Percentiles rank a stretch among this genome's conserved stretches.
Evolutionary conservation across 1,140 invertebrate species (phyloP).

Genomic region (Macrobrachium nipponense): DNA sequence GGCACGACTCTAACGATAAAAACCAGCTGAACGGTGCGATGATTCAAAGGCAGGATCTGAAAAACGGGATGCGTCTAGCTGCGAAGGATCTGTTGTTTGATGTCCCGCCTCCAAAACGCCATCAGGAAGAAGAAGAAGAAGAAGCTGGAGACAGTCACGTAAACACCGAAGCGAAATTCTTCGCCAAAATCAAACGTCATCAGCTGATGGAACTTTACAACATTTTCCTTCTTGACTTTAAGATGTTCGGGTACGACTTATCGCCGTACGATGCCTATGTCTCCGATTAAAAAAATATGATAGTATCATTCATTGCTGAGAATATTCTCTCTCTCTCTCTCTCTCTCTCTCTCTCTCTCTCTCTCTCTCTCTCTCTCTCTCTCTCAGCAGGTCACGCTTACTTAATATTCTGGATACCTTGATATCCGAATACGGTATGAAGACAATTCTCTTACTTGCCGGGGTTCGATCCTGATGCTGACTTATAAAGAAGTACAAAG

Average conservation of each 20-base stretch:
- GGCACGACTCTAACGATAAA: background rate
- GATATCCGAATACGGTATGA: too few relatives aligned
- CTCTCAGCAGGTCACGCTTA: background rate
- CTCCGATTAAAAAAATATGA: background rate
- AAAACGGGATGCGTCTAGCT: background rate
- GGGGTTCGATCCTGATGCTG: too few relatives aligned
- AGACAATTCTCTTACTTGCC: too few relatives aligned
- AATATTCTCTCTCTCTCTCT: too few relatives aligned
- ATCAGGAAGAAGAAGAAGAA: background rate
- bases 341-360: too few relatives aligned
- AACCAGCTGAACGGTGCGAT: background rate
- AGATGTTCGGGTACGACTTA: slow-evolving; percentile 62
- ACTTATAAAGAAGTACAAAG: too few relatives aligned
- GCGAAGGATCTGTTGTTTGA: background rate
- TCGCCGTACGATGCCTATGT: slow-evolving; percentile 39
- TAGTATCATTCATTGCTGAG: too few relatives aligned
- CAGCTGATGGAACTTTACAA: slow-evolving; percentile 53
- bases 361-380: too few relatives aligned
- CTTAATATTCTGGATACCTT: background rate
- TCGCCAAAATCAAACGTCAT: slow-evolving; percentile 50
- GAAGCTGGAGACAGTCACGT: background rate
- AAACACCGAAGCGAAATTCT: slow-evolving; percentile 65
- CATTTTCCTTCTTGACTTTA: slow-evolving; percentile 62
- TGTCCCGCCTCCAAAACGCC: background rate
- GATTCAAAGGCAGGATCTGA: too few relatives aligned